Evolutionary conservation across 2,888 invertebrate species (phyloP).

Genomic region (Drosophila planitibia): DNA sequence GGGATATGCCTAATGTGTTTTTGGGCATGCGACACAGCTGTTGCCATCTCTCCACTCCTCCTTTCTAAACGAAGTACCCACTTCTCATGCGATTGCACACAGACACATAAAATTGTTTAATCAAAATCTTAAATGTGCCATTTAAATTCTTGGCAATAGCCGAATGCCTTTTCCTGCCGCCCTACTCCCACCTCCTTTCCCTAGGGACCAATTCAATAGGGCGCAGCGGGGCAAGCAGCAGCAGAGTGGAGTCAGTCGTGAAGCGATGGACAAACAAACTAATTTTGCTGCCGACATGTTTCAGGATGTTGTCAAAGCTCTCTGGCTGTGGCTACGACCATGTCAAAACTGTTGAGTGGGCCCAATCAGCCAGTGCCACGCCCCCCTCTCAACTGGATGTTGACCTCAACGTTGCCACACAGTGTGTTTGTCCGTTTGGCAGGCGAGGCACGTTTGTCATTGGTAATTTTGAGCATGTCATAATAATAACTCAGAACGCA

Average conservation of each 20-base stretch:
- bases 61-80: background rate
- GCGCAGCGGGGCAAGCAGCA: background rate
- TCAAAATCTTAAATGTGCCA: constrained; percentile 74
- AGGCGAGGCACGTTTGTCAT: constrained; percentile 77
- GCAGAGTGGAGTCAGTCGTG: constrained; percentile 2
- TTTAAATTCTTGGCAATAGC: constrained; percentile 67
- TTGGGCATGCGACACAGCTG: constrained; percentile 2
- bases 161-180: constrained; percentile 29
- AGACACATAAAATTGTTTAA: constrained; percentile 67
- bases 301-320: constrained; percentile 25
- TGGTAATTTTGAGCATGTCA: constrained; percentile 81
- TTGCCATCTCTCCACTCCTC: background rate
- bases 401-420: constrained; percentile 33
- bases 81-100: constrained; percentile 27
- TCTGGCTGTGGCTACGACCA: background rate
- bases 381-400: constrained; percentile 35
- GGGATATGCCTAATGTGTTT: constrained; percentile 35
- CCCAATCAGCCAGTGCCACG: constrained; percentile 55
- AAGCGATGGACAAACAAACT: constrained; percentile 69
- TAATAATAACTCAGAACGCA: constrained; percentile 77
- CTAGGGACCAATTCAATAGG: constrained; percentile 19
- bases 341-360: constrained; percentile 40
- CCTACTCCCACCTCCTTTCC: background rate
- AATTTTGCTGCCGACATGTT: constrained; percentile 68
- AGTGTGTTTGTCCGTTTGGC: constrained; percentile 38